Percentiles rank a stretch among this genome's conserved stretches.
phyloP scores from a whole-genome alignment of 1,140 invertebrate species.

The Drosophila asahinai region DNA sequence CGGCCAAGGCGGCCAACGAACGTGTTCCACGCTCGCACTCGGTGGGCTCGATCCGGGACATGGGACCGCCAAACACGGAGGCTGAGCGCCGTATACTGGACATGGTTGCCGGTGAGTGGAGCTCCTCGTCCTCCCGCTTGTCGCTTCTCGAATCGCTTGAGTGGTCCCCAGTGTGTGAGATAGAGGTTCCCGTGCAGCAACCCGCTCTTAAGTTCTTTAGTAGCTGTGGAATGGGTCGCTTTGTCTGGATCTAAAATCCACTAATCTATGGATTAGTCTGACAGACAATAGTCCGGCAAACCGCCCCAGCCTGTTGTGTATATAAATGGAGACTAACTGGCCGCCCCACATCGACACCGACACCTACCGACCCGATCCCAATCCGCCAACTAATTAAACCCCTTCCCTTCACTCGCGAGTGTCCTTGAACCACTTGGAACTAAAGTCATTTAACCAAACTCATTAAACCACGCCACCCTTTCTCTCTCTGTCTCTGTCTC shows the following conservation, averaged over 20 bases:
- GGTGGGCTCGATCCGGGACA: constrained; percentile 89
- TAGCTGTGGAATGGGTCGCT: constrained; percentile 16
- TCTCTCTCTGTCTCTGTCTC: constrained; percentile 57
- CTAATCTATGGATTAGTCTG: not conserved
- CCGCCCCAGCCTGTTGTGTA: constrained; percentile 42
- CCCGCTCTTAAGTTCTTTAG: constrained; percentile 22
- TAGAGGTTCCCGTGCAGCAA: constrained; percentile 18
- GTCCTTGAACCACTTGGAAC: constrained; percentile 70
- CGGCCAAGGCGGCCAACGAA: constrained; percentile 69
- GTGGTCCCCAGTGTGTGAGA: constrained; percentile 21
- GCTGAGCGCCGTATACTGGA: constrained; percentile 89
- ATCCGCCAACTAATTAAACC: constrained; percentile 40
- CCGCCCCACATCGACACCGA: constrained; percentile 41
- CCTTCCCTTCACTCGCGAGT: constrained; percentile 46
- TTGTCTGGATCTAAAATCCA: constrained; percentile 6
- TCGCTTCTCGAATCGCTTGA: constrained; percentile 43
- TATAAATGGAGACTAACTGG: constrained; percentile 70
- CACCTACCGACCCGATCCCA: constrained; percentile 32
- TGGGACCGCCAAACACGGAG: constrained; percentile 85
- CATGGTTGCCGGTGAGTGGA: constrained; percentile 87
- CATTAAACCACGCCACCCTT: constrained; percentile 78
- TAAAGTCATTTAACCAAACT: constrained; percentile 80
- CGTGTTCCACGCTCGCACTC: constrained; percentile 87
- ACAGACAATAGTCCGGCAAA: constrained; percentile 5
- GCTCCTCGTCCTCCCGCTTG: constrained; percentile 14